Percentiles rank a stretch among this genome's conserved stretches.
These are phyloP conservation scores for Cordylochernes scorpioides DNA, from an alignment of 2,888 invertebrate species.

Conservation along the genomic window DNA sequence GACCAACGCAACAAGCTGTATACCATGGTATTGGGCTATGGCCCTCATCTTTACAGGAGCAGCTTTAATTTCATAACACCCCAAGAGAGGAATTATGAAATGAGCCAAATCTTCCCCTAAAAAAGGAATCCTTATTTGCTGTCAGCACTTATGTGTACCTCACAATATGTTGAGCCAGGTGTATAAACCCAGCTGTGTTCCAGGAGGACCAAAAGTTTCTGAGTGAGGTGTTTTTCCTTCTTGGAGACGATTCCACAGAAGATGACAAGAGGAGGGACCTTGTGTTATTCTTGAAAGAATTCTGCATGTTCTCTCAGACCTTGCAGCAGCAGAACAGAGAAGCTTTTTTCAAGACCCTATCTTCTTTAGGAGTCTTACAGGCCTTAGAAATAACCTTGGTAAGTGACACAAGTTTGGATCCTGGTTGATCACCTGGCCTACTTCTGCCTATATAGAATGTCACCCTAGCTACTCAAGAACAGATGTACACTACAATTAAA, in stretches of 20 bases:
- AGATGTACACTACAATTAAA: too few species aligned
- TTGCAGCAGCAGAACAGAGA: conserved; percentile 90
- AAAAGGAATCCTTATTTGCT: background rate
- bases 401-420: too few species aligned
- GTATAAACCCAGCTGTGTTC: background rate
- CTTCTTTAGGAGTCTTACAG: conserved; percentile 57
- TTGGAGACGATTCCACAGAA: conserved; percentile 63
- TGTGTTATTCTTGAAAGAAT: conserved; percentile 89
- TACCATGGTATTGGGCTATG: too few species aligned
- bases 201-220: conserved; percentile 82
- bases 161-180: background rate
- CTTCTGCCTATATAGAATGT: too few species aligned
- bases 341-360: conserved; percentile 80
- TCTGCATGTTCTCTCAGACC: conserved; percentile 95
- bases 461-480: too few species aligned
- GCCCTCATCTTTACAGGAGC: too few species aligned
- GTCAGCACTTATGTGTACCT: background rate
- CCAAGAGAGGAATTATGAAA: too few species aligned
- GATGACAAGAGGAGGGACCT: conserved; percentile 66
- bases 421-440: too few species aligned
- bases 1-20: too few species aligned
- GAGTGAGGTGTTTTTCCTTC: conserved; percentile 68
- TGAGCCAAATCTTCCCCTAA: background rate
- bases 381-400: conserved; percentile 64
- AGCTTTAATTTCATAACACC: too few species aligned